phyloP scores from a whole-genome alignment of 2,113 vertebrate genomes.

The Colaptes auratus region DNA sequence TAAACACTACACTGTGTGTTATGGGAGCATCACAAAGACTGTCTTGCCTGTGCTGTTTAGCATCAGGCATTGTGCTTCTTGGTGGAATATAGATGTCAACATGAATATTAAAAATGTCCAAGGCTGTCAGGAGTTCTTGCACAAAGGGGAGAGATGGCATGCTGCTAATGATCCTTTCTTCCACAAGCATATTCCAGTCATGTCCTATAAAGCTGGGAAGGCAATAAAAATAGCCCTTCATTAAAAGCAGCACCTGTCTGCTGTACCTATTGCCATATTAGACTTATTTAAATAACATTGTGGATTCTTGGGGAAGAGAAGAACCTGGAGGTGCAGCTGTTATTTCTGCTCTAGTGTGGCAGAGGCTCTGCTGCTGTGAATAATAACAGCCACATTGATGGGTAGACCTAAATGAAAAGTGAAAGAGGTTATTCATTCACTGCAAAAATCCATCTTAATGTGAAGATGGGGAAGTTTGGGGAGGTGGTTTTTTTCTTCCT shows the following conservation, averaged over 20 bases:
- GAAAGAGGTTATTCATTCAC: slow-evolving; percentile 47
- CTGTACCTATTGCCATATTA: background rate
- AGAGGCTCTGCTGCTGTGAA: slow-evolving; percentile 28
- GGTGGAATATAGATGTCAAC: slow-evolving; percentile 34
- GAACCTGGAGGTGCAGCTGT: background rate
- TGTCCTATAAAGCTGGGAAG: background rate
- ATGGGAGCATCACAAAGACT: slow-evolving; percentile 6
- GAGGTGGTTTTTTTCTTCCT: background rate
- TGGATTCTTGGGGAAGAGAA: slow-evolving; percentile 11
- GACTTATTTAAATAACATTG: slow-evolving; percentile 28
- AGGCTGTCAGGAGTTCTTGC: slow-evolving; percentile 1
- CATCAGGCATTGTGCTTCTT: background rate
- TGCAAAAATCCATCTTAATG: slow-evolving; percentile 23
- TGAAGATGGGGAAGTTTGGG: background rate
- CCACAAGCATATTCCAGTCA: background rate
- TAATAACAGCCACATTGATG: slow-evolving; percentile 46
- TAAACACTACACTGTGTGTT: background rate
- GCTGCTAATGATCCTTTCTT: slow-evolving; percentile 27
- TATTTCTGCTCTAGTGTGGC: slow-evolving; percentile 16
- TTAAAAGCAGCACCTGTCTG: slow-evolving; percentile 17
- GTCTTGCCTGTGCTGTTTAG: background rate
- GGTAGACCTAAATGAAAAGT: slow-evolving; percentile 50
- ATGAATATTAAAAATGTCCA: slow-evolving; percentile 3
- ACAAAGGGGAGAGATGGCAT: background rate
- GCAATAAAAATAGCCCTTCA: slow-evolving; percentile 33